phyloP scores from a whole-genome alignment of 2,888 invertebrate genomes.

The Notocelia uddmanniana region DNA sequence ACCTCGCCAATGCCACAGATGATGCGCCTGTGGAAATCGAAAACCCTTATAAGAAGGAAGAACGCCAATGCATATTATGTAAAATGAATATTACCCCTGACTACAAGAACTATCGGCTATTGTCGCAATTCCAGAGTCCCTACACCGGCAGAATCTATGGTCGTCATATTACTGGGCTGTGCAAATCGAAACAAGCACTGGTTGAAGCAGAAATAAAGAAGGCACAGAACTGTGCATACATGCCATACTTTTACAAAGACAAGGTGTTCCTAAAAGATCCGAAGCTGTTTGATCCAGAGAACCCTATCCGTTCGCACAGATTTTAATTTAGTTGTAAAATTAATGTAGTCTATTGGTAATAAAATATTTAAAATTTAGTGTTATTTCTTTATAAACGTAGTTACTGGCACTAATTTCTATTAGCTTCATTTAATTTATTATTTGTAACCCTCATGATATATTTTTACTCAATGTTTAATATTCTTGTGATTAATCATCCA shows the following conservation, averaged over 20 bases:
- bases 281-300: slow-evolving; percentile 95
- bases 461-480: too few species aligned
- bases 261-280: slow-evolving; percentile 94
- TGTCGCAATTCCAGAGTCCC: slow-evolving; percentile 98
- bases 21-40: slow-evolving; percentile 87
- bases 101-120: slow-evolving; percentile 95
- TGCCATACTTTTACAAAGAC: slow-evolving; percentile 94
- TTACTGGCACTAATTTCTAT: too few species aligned
- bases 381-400: not conserved
- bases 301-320: slow-evolving; percentile 92
- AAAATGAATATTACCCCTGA: slow-evolving; percentile 92
- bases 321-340: slow-evolving; percentile 80
- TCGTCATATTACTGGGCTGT: slow-evolving; percentile 97
- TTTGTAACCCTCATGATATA: too few species aligned
- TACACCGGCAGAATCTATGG: slow-evolving; percentile 97
- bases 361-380: slow-evolving; percentile 32
- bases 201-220: slow-evolving; percentile 91
- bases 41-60: slow-evolving; percentile 93
- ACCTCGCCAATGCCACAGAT: slow-evolving; percentile 54
- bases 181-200: slow-evolving; percentile 91
- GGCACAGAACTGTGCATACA: slow-evolving; percentile 92
- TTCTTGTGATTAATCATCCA: too few species aligned
- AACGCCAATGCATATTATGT: slow-evolving; percentile 92
- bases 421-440: too few species aligned
- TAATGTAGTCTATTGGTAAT: slow-evolving; percentile 42